Conservation (phyloP, 2,797 vertebrate genomes). For the Lacerta agilis region DNA sequence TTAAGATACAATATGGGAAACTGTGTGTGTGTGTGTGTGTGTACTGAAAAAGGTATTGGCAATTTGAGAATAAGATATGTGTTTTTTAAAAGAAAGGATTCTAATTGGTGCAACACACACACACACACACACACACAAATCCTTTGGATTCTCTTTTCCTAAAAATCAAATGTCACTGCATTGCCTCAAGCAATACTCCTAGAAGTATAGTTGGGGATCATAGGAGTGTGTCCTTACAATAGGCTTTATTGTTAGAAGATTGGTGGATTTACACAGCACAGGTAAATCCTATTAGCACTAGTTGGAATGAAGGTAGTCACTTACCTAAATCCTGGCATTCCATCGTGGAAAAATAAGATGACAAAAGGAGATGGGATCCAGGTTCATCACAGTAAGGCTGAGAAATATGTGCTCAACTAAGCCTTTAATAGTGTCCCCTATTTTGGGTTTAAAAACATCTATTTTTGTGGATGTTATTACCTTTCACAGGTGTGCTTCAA, state of each 20-base stretch:
- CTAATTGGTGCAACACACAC: neutral
- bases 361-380: neutral
- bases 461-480: neutral
- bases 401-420: neutral
- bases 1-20: neutral
- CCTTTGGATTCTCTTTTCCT: neutral
- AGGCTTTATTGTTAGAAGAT: slow-evolving; percentile 11
- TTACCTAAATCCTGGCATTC: slow-evolving; percentile 19
- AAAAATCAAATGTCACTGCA: slow-evolving; percentile 3
- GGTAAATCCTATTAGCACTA: slow-evolving; percentile 32
- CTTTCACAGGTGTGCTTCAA: neutral
- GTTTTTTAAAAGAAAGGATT: slow-evolving; percentile 8
- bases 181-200: neutral
- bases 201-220: neutral
- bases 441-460: neutral
- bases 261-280: slow-evolving; percentile 20
- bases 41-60: neutral
- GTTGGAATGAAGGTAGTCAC: slow-evolving; percentile 1
- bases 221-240: neutral
- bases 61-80: neutral
- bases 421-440: neutral
- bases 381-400: neutral
- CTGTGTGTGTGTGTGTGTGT: neutral
- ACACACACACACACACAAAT: neutral
- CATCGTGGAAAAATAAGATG: neutral